Conservation (phyloP, 2,888 invertebrate genomes). For the Himalopsyche anomala region DNA sequence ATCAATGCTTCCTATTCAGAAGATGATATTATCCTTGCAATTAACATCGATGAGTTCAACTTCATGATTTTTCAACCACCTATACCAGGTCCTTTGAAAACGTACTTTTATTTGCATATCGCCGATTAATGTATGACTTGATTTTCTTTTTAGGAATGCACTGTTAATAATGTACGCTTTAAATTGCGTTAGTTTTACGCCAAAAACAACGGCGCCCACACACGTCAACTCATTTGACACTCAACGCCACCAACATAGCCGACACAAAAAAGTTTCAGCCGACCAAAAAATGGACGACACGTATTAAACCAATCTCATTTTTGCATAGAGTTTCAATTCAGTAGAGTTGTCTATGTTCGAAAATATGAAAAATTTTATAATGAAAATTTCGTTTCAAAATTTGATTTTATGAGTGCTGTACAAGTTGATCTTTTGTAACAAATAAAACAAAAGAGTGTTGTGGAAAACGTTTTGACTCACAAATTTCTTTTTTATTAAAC, state of each 20-base stretch:
- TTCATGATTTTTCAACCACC: too few species aligned
- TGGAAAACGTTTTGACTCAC: too few species aligned
- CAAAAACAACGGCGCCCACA: slow-evolving; percentile 34
- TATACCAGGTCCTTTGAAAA: too few species aligned
- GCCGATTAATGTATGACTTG: background rate
- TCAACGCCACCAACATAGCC: slow-evolving; percentile 22
- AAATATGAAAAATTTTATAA: background rate
- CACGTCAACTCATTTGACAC: slow-evolving; percentile 38
- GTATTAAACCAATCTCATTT: background rate
- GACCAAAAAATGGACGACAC: slow-evolving; percentile 21
- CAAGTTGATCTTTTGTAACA: too few species aligned
- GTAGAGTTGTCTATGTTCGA: background rate
- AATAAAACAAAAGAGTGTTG: too few species aligned
- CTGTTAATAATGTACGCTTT: background rate
- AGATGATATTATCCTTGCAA: too few species aligned
- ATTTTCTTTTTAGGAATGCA: background rate
- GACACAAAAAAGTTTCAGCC: slow-evolving; percentile 1
- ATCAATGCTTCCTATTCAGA: too few species aligned
- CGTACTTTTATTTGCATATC: too few species aligned
- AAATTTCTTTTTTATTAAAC: too few species aligned
- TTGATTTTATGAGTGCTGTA: too few species aligned
- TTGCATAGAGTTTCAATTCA: background rate
- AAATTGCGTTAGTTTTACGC: slow-evolving; percentile 39
- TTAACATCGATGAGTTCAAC: too few species aligned
- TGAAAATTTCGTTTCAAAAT: too few species aligned